A percentile compares a stretch with the other conserved stretches of the same genome.
These are phyloP conservation scores for Bucco capensis DNA, from an alignment of 2,113 vertebrate species.

Conservation along the genomic window DNA sequence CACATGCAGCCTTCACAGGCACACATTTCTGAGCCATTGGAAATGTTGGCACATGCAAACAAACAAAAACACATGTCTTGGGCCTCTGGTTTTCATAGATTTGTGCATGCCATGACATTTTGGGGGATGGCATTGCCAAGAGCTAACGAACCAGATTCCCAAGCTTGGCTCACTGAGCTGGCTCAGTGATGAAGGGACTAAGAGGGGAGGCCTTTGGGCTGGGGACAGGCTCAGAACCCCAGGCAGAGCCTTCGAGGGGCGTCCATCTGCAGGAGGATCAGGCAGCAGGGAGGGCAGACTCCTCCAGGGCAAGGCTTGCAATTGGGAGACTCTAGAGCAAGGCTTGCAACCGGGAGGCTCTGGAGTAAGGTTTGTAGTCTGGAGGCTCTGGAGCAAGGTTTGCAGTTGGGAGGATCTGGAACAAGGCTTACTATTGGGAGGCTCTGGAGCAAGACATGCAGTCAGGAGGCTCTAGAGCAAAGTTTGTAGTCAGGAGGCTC, in stretches of 20 bases:
- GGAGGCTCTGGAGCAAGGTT: neutral
- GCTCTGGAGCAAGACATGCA: neutral
- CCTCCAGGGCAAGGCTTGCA: neutral
- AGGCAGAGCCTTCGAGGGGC: neutral
- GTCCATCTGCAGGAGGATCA: accelerated
- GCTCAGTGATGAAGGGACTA: neutral
- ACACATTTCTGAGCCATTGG: constrained; percentile 52
- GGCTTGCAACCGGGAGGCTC: neutral
- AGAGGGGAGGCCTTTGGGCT: neutral
- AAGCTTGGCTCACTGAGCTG: neutral
- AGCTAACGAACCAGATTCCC: constrained; percentile 10
- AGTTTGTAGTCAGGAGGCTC: neutral
- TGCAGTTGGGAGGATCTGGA: neutral
- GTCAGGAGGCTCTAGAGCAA: neutral
- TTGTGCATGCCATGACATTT: constrained; percentile 54
- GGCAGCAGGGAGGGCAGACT: neutral
- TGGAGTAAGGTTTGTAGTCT: neutral
- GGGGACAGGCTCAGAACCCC: neutral
- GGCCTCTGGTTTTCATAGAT: constrained; percentile 63
- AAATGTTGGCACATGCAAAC: constrained; percentile 61
- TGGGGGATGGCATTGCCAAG: constrained; percentile 28
- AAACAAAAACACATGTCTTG: constrained; percentile 65
- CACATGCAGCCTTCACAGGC: constrained; percentile 24
- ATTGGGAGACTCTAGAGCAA: neutral
- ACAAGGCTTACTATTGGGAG: neutral